These are phyloP conservation scores for Cantharis rustica DNA, from an alignment of 2,888 invertebrate genomes.

Conservation along the genomic window DNA sequence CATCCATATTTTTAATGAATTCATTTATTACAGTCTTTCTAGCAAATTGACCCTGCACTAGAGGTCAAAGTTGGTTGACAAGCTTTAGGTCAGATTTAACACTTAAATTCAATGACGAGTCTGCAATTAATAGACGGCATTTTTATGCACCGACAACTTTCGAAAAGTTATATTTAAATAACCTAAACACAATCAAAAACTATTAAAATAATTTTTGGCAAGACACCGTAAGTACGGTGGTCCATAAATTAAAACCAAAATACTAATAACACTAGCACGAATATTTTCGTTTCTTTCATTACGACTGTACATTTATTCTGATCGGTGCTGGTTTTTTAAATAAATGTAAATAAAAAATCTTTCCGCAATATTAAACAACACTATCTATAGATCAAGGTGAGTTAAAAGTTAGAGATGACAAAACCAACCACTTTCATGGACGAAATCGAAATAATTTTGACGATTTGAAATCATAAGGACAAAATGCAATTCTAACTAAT, in stretches of 20 bases:
- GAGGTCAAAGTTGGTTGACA: constrained; percentile 29
- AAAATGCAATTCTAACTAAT: no score
- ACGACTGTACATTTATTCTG: neutral
- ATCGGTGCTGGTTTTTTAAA: neutral
- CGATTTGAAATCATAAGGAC: no score
- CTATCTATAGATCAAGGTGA: neutral
- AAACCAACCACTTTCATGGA: neutral
- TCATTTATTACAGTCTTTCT: constrained; percentile 3
- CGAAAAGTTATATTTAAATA: neutral
- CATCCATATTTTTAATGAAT: constrained; percentile 9
- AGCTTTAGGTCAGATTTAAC: constrained; percentile 30
- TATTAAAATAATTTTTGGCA: neutral
- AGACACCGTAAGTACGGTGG: neutral
- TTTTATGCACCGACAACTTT: neutral
- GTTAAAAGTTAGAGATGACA: neutral
- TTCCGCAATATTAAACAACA: neutral
- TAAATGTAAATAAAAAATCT: neutral
- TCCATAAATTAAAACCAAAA: neutral
- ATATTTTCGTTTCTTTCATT: neutral
- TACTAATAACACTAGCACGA: neutral
- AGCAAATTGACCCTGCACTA: constrained; percentile 22
- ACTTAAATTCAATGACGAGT: constrained; percentile 22
- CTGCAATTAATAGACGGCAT: constrained; percentile 6
- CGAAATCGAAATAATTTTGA: neutral
- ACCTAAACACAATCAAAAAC: neutral